Conservation (phyloP, 2,888 invertebrate genomes). For the Leucophenga montana region DNA sequence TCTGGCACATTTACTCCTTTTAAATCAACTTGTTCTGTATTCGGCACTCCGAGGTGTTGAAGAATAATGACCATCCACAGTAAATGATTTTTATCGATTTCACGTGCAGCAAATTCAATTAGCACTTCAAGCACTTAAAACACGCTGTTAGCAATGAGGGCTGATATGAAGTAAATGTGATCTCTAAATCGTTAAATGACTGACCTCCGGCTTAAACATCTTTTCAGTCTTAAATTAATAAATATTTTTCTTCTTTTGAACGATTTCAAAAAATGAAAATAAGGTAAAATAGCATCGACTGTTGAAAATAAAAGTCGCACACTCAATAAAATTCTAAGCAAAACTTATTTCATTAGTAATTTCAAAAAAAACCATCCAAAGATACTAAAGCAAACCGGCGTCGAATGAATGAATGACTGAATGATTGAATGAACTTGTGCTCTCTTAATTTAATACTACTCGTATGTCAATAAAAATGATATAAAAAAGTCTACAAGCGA, state of each 20-base stretch:
- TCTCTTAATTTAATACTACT: conserved; percentile 64
- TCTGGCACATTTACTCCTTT: background rate
- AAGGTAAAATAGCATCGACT: too few species aligned
- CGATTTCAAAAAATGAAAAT: too few species aligned
- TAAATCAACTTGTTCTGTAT: conserved; percentile 15
- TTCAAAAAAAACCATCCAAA: conserved; percentile 41
- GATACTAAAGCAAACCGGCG: conserved; percentile 5
- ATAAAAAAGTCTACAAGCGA: conserved; percentile 14
- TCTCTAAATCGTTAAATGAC: too few species aligned
- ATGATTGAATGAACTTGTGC: conserved; percentile 1
- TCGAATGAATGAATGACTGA: background rate
- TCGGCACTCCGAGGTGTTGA: conserved; percentile 6
- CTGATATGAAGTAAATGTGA: too few species aligned
- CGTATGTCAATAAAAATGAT: conserved; percentile 54
- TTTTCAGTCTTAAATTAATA: too few species aligned
- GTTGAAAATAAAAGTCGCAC: background rate
- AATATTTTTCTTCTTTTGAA: too few species aligned
- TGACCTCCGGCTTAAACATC: too few species aligned
- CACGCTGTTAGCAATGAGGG: background rate
- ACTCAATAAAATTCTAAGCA: conserved; percentile 23
- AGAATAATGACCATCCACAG: background rate
- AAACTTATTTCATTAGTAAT: conserved; percentile 66
- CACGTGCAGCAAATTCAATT: conserved; percentile 47
- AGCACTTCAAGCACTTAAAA: conserved; percentile 26
- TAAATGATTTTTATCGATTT: conserved; percentile 21